Percentiles rank a stretch among this genome's conserved stretches.
These are phyloP conservation scores for Vipera latastei DNA, from an alignment of 2,797 vertebrate species.

Conservation along the genomic window DNA sequence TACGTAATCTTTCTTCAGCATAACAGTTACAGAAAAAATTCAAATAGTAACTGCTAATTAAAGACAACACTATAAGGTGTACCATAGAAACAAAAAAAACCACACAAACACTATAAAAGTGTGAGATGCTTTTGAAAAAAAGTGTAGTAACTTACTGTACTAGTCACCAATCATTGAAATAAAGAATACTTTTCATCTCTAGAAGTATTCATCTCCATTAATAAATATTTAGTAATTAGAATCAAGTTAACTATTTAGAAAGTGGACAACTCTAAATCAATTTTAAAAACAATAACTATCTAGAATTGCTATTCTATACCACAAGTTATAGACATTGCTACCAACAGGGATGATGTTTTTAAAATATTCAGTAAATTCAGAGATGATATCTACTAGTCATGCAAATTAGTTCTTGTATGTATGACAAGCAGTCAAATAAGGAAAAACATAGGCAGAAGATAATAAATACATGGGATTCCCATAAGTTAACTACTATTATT, in stretches of 20 bases:
- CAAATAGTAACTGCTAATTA: slow-evolving; percentile 61
- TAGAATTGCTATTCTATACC: neutral
- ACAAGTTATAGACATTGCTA: neutral
- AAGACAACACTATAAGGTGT: slow-evolving; percentile 58
- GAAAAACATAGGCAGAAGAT: neutral
- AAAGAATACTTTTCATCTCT: slow-evolving; percentile 60
- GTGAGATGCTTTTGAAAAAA: slow-evolving; percentile 57
- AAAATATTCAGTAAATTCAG: neutral
- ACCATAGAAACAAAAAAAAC: slow-evolving; percentile 61
- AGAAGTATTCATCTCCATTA: slow-evolving; percentile 1
- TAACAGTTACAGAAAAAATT: slow-evolving; percentile 60
- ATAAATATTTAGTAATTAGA: neutral
- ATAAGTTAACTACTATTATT: neutral
- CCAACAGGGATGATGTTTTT: neutral
- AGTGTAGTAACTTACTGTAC: slow-evolving; percentile 40
- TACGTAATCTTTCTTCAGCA: slow-evolving; percentile 62
- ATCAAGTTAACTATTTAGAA: neutral
- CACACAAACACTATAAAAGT: slow-evolving; percentile 62
- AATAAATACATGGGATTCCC: neutral
- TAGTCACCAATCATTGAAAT: slow-evolving; percentile 50
- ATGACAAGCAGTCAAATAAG: neutral
- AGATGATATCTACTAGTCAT: neutral
- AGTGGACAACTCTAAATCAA: neutral
- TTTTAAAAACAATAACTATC: neutral
- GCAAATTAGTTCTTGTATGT: neutral